Evolutionary conservation across 2,797 vertebrate genomes (phyloP).

Genomic region (Chloroceryle inda): DNA sequence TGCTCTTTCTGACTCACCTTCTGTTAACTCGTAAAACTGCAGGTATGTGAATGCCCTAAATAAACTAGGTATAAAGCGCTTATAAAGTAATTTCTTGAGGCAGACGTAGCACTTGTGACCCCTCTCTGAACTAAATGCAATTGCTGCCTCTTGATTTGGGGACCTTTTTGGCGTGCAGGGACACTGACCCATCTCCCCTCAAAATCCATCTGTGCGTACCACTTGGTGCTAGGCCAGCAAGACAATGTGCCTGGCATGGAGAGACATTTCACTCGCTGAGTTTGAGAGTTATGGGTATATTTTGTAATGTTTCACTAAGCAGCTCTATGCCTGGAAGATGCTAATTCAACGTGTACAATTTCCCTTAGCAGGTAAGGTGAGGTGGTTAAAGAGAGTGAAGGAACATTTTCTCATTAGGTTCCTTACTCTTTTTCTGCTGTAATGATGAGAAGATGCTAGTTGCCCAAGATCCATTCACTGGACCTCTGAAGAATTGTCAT

Average conservation of each 20-base stretch:
- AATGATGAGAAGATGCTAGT: not conserved
- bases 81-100: not conserved
- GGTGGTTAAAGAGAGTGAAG: not conserved
- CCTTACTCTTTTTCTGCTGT: not conserved
- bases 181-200: not conserved
- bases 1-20: not conserved
- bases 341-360: not conserved
- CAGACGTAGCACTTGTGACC: not conserved
- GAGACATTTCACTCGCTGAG: not conserved
- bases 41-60: not conserved
- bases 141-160: not conserved
- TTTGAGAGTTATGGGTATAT: rapidly evolving
- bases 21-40: not conserved
- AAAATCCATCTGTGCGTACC: rapidly evolving
- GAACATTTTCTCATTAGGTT: not conserved
- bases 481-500: not conserved
- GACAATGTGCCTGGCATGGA: rapidly evolving
- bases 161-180: not conserved
- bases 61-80: not conserved
- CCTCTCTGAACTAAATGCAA: not conserved
- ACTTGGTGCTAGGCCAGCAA: not conserved
- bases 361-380: not conserved
- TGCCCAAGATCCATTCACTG: not conserved
- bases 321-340: not conserved
- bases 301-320: not conserved